phyloP scores from a whole-genome alignment of 2,888 invertebrate species.

The Epsilonema sp. region DNA sequence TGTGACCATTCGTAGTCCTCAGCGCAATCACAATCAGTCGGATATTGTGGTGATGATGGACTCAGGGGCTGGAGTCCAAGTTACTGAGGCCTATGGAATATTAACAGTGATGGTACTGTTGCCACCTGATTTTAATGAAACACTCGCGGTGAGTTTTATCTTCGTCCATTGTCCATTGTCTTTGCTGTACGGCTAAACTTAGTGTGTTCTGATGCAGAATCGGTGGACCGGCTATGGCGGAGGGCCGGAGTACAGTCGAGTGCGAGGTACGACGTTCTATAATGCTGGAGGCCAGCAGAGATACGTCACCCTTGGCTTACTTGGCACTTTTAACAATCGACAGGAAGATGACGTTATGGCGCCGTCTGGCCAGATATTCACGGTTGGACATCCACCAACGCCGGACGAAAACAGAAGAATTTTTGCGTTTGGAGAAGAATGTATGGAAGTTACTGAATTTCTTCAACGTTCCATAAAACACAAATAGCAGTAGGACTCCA shows the following conservation, averaged over 20 bases:
- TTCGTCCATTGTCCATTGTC: no score
- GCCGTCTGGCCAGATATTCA: not conserved
- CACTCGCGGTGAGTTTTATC: conserved; percentile 64
- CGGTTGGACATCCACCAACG: not conserved
- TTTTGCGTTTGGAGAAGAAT: not conserved
- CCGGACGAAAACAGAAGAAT: not conserved
- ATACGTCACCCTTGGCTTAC: not conserved
- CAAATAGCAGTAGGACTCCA: no score
- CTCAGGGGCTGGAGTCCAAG: conserved; percentile 1
- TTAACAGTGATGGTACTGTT: not conserved
- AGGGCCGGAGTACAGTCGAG: no score
- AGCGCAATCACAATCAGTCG: conserved; percentile 68
- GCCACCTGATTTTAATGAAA: conserved; percentile 39
- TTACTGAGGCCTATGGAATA: conserved; percentile 1
- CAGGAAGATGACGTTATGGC: conserved; percentile 1
- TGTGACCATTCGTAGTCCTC: conserved; percentile 73
- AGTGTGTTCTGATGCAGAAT: no score
- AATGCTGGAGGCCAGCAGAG: not conserved
- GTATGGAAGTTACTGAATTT: not conserved
- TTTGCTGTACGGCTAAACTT: no score
- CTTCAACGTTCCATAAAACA: no score
- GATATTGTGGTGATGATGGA: conserved; percentile 48
- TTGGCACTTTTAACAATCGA: not conserved
- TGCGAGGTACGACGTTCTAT: not conserved
- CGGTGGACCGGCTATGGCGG: no score